Evolutionary conservation across 2,113 vertebrate species (phyloP), one percentile per base, ranked within the genome.

Genomic region (Rhinoderma darwinii): DNA sequence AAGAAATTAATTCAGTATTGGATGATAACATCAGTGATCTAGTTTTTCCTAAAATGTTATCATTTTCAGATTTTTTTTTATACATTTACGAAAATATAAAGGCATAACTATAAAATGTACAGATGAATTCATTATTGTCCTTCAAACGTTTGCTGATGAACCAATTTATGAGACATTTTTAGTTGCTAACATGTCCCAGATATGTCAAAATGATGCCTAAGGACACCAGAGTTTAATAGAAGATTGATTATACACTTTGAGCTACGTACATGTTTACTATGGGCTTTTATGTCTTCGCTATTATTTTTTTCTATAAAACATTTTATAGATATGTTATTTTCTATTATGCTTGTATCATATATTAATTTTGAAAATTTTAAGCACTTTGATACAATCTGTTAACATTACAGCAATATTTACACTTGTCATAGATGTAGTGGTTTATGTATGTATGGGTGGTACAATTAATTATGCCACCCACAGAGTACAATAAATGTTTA

Each of bases 111-210:
- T 39, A 70, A 70, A 37, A 70, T 27, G 66, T 70, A 37, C 32
- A 70, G 35, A 72, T 7, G 18, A 41, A 78, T 54, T 54, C 27
- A 78, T 86, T 88, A 90, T 89, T 89, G 50, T 30, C 83, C 81
- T 35, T 88, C 54, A 44, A 74, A 90, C 68, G 88, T 81, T 70
- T 89, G 87, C 88, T 0, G 0, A 89, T 88, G 91, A 89, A 88
- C 44, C 54, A 89, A 51, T 89, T 89, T 87, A 88, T 80, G 25
- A 93, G 87, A 88, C 84, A 91, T 76, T 86, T 86, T 83, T 0
- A 0, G 59, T 27, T 89, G 70, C 86, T 90, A 86, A 82, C 30
- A 84, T 89, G 83, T 89, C 81, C 70, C 88, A 84, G 66, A 77
- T 84, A 70, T 88, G 79, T 89, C 89, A 83, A 89, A 72, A 72